Evolutionary conservation across 2,888 invertebrate genomes (phyloP), one percentile per base, ranked within the genome.

Genomic region (Mamestra brassicae): DNA sequence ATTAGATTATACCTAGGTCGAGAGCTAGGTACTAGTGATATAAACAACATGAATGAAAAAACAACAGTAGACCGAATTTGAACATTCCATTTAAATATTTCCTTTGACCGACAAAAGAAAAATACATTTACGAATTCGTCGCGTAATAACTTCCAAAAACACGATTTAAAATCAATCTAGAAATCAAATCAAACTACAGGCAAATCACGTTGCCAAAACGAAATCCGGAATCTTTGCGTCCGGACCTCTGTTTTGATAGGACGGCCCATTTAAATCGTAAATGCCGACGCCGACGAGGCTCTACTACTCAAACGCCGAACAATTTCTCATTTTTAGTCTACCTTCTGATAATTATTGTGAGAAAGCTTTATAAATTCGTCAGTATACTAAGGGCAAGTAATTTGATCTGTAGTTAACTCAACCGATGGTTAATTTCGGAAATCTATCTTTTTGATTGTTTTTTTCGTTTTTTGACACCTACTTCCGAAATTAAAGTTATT

Each of bases 181-280:
- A 80, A 84, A 81, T 80, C 71, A 78, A 86, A 86, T 87, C 83
- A 85, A 74, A 85, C 70, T 86, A 76, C 62, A 67, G 79, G 64
- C 64, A 78, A 92, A 92, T 90, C 88, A 88, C 83, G 79, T 76
- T 71, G 86, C 84, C 88, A 88, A 91, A 91, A 90, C 83, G 80
- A 90, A 91, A 91, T 92, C 90, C 83, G 86, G 88, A 90, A 90
- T 89, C 88, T 78, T 85, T 67, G 83, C 89, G 62, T 26, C 62
- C 62, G 85, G 84, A 87, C 84, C 88, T 75, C 80, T 93, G 91
- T 93, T 93, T 93, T 93, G 89, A 92, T 93, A 93, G 93, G 93
- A 92, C 88, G 86, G 87, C 76, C 91, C 92, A 92, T 92, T 92
- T 80, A 88, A 90, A 90, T 90, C 88, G 89, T 89, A 89, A 90